Evolutionary conservation across 2,113 vertebrate genomes (phyloP), one percentile per base, ranked within the genome.

Genomic region (Nestor notabilis): DNA sequence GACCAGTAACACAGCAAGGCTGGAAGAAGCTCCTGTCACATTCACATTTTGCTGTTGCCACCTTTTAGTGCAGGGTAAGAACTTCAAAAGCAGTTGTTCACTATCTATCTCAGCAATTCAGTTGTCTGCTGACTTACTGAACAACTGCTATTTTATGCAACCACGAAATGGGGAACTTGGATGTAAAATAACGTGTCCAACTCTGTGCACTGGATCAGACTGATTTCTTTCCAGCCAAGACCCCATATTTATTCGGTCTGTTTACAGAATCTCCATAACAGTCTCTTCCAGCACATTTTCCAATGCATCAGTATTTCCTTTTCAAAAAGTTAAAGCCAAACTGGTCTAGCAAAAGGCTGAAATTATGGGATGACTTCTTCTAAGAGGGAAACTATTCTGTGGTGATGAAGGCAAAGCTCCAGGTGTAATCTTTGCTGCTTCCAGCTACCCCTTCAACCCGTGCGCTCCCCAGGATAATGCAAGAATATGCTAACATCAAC

Each of bases 91-190:
- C 28, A 55, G 43, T 11, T 7, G 9, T 17, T 44, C 17, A 5
- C 43, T 3, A 3, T 6, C 43, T 3, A 3, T 6, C 27, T 35
- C 69, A 35, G 58, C 50, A 53, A 11, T 31, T 71, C 7, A 5
- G 20, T 1, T 41, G 46, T 13, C 20, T 37, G 13, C 28, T 1
- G 11, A 72, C 24, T 24, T 39, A 39, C 46, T 8, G 18, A 27
- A 49, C 50, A 41, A 17, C 47, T 18, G 18, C 6, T 23, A 17
- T 50, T 53, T 52, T 9, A 37, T 4, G 65, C 19, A 82, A 13
- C 21, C 28, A 23, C 3, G 3, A 25, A 44, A 18, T 0, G 0
- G 3, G 25, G 52, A 35, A 19, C 53, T 28, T 3, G 9, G 66
- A 79, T 21, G 37, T 27, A 78, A 82, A 81, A 71, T 13, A 8